Percentiles rank a stretch among this genome's conserved stretches.
These are phyloP conservation scores for Spilosoma lubricipeda DNA, from an alignment of 2,888 invertebrate species.

Conservation along the genomic window DNA sequence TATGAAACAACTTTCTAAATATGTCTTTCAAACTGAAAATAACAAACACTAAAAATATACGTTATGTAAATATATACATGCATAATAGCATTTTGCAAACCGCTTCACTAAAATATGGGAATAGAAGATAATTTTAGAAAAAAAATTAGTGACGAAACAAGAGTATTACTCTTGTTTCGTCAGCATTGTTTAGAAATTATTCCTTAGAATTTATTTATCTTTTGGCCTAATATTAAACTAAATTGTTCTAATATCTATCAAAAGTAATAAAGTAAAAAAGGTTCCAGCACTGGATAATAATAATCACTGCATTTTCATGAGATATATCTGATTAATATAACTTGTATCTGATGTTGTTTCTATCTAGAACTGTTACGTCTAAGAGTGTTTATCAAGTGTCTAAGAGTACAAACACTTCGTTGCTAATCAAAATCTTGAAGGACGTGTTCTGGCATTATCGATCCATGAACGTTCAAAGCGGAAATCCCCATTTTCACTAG, in stretches of 20 bases:
- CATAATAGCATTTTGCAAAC: too few species aligned
- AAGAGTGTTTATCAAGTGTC: neutral
- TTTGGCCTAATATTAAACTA: neutral
- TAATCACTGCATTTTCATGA: neutral
- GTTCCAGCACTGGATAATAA: neutral
- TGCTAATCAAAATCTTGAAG: constrained; percentile 27
- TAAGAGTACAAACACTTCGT: constrained; percentile 27
- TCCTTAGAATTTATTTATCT: too few species aligned
- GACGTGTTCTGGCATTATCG: constrained; percentile 18
- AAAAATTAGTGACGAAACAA: too few species aligned
- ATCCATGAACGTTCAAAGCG: neutral
- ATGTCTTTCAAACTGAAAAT: too few species aligned
- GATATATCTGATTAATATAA: neutral
- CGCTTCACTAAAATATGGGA: too few species aligned
- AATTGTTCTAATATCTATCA: neutral
- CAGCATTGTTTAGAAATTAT: too few species aligned
- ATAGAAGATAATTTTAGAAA: too few species aligned
- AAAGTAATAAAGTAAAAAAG: neutral
- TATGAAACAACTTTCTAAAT: too few species aligned
- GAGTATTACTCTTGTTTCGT: too few species aligned
- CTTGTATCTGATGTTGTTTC: neutral
- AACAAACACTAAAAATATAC: too few species aligned
- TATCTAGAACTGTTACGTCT: neutral
- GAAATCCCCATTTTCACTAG: neutral
- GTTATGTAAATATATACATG: too few species aligned